Conservation (phyloP, 2,113 vertebrate species). For the Galeopterus variegatus region DNA sequence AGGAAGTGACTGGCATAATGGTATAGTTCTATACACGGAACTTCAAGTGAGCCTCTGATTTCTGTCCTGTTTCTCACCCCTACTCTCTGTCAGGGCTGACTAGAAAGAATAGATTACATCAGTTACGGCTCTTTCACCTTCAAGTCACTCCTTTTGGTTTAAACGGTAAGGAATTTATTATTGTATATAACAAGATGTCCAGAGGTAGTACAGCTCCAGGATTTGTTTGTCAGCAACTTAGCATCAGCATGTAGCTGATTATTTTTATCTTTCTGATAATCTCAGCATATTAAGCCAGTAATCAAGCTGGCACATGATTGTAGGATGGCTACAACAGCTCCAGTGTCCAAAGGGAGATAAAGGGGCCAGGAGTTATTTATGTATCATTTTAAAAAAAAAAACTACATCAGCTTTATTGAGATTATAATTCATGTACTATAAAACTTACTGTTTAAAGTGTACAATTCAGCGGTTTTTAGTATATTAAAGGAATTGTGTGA, state of each 20-base stretch:
- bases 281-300: neutral
- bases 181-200: neutral
- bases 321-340: neutral
- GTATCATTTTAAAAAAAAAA: neutral
- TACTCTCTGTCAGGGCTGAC: neutral
- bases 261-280: neutral
- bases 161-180: neutral
- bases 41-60: neutral
- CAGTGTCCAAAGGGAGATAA: neutral
- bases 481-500: neutral
- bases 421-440: no score
- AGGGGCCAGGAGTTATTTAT: neutral
- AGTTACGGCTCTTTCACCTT: neutral
- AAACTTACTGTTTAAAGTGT: neutral
- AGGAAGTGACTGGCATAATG: neutral
- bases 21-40: neutral
- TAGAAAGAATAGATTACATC: neutral
- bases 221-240: neutral
- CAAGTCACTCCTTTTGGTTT: neutral
- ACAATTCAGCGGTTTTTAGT: neutral
- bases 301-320: neutral
- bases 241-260: neutral
- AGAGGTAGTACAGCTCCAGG: neutral
- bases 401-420: neutral
- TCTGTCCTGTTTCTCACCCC: neutral